Evolutionary conservation across 2,797 vertebrate species (phyloP), one percentile per base, ranked within the genome.

Genomic region (Sciurus carolinensis): DNA sequence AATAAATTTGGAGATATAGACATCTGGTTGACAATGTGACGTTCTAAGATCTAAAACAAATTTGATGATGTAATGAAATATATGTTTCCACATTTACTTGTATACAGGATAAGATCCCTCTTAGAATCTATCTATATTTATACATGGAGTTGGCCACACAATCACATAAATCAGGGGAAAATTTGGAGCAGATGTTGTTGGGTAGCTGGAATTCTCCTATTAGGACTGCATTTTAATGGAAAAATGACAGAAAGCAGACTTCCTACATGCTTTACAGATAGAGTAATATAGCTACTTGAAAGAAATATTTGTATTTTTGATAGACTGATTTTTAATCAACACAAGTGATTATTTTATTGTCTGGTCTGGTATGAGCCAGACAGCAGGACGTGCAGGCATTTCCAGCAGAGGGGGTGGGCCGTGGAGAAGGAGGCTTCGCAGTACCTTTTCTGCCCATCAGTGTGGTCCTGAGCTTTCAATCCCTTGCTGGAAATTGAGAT

Each of bases 361-460:
- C 97, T 98, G 91, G 96, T 96, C 94, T 96, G 14, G 10, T 91
- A 87, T 98, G 98, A 98, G 90, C 98, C 98, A 98, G 96, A 44
- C 66, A 24, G 64, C 20, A 2, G 81, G 71, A 66, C 3, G 30
- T 1, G 30, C 88, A 98, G 97, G 97, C 15, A 14, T 91, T 96
- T 97, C 76, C 28, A 1, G 39, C 20, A 0, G 39, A 47, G 72
- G 5, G 39, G 20, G 6, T 9, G 54, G 77, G 90, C 22, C 88
- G 90, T 3, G 13, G 66, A 28, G 64, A 36, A 57, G 95, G 94
- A 91, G 62, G 57, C 81, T 98, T 97, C 81, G 84, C 89, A 89
- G 95, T 22, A 59, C 85, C 0, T 54, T 59, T 94, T 97, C 94
- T 95, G 76, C 72, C n/a, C 91, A 79, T 85, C 26, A 0, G 33